Conservation (phyloP, 2,888 invertebrate species). For the Conomelus anceps region DNA sequence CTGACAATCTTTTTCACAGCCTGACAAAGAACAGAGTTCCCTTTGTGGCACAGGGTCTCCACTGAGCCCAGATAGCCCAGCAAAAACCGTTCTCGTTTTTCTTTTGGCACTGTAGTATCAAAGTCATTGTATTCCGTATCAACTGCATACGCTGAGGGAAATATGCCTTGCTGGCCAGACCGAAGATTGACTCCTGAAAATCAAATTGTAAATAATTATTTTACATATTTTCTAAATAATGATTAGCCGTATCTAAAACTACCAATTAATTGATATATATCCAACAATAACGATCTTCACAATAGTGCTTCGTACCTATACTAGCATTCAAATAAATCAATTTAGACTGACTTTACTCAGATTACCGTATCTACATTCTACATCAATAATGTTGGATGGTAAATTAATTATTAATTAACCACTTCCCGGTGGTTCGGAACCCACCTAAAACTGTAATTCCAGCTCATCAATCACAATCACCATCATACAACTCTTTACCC, state of each 20-base stretch:
- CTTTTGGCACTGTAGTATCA: slow-evolving; percentile 77
- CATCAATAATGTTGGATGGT: too few species aligned
- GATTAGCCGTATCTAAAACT: neutral
- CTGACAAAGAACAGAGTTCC: slow-evolving; percentile 90
- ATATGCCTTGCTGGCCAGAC: slow-evolving; percentile 88
- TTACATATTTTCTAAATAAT: neutral
- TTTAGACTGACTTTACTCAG: too few species aligned
- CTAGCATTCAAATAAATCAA: too few species aligned
- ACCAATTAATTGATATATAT: too few species aligned
- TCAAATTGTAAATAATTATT: neutral
- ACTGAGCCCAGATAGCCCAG: slow-evolving; percentile 94
- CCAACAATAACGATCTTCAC: too few species aligned
- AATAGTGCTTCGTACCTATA: too few species aligned
- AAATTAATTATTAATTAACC: too few species aligned
- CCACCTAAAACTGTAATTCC: too few species aligned
- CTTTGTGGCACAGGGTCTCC: slow-evolving; percentile 92
- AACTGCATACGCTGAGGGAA: slow-evolving; percentile 94
- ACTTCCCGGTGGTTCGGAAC: too few species aligned
- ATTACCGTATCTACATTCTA: too few species aligned
- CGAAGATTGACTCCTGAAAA: slow-evolving; percentile 82
- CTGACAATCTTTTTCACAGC: slow-evolving; percentile 77
- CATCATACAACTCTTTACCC: too few species aligned
- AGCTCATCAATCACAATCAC: too few species aligned
- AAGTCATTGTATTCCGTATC: slow-evolving; percentile 96
- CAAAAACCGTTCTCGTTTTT: slow-evolving; percentile 78